Conservation (phyloP, 2,888 invertebrate genomes). For the Lamellibrachia satsuma region DNA sequence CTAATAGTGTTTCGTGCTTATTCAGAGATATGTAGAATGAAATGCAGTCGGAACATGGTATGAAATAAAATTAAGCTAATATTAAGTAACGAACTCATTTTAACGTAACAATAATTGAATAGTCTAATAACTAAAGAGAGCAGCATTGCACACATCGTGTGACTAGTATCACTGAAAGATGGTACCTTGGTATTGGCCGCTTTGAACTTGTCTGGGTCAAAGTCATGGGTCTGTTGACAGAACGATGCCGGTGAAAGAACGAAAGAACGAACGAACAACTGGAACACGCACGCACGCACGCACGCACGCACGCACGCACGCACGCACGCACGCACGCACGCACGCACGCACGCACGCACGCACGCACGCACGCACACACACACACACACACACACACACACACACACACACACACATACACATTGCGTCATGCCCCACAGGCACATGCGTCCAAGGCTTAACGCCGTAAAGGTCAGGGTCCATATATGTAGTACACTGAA, state of each 20-base stretch:
- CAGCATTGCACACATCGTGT: neutral
- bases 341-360: neutral
- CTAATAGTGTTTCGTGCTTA: neutral
- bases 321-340: neutral
- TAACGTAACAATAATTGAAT: neutral
- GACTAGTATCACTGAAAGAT: neutral
- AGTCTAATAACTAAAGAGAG: too few species aligned
- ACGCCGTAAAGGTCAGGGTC: too few species aligned
- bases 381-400: neutral
- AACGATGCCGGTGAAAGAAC: neutral
- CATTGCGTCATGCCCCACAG: neutral
- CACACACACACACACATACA: neutral
- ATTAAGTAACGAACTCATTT: neutral
- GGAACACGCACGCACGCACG: neutral
- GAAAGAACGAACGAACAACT: neutral
- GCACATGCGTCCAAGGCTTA: too few species aligned
- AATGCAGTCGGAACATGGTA: neutral
- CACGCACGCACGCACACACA: neutral
- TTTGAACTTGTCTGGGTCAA: slow-evolving; percentile 5
- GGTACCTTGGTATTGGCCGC: neutral
- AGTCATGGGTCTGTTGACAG: neutral
- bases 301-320: neutral
- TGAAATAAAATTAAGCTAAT: neutral
- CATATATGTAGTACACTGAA: too few species aligned
- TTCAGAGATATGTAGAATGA: neutral